Base-by-base conservation (phyloP, 2,797 vertebrate species). In the Melanotaenia trifasciata region DNA sequence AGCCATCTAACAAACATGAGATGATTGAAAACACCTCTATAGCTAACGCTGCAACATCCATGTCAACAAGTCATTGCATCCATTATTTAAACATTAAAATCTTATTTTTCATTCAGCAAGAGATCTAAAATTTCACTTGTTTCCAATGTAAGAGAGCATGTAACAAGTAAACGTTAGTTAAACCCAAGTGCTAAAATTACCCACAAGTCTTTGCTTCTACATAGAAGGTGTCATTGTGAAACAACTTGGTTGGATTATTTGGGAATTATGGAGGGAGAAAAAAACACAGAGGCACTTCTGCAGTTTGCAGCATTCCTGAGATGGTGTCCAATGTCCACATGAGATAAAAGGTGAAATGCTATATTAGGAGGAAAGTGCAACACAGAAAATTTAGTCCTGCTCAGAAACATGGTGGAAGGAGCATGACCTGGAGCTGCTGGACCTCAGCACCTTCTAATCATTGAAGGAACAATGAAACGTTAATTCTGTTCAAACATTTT, bases 81-180 rank as follows among this genome's bases (percentile, higher is more conserved):
- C 72, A 58, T 70, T 40, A 22, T 54, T 20, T 61, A 16, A 79
- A 57, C 50, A 26, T 72, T 74, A 32, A 38, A 67, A 80, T 83
- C 78, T 77, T 72, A 66, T 85, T 84, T 83, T 84, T 80, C 63
- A 32, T 32, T 50, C 78, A 64, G 56, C 63, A 74, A 69, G 16
- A 56, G 35, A 1, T 60, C 56, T 60, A 36, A 79, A 73, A 61
- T 73, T 47, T 69, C 76, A 70, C 74, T 61, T 80, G 78, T 78
- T 87, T 88, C 74, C 72, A 77, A 28, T 80, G 67, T n/a, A 56
- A 53, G 32, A 45, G 0, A 30, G 47, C 57, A 35, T 13, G 1
- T 35, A 51, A 20, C 16, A 65, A 0, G 3, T 43, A 13, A 57
- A 6, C 16, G 9, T 50, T 36, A 7, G 2, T 32, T 22, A 14